These are phyloP conservation scores for Hypercompe scribonia DNA, from an alignment of 2,888 invertebrate genomes.

Conservation along the genomic window DNA sequence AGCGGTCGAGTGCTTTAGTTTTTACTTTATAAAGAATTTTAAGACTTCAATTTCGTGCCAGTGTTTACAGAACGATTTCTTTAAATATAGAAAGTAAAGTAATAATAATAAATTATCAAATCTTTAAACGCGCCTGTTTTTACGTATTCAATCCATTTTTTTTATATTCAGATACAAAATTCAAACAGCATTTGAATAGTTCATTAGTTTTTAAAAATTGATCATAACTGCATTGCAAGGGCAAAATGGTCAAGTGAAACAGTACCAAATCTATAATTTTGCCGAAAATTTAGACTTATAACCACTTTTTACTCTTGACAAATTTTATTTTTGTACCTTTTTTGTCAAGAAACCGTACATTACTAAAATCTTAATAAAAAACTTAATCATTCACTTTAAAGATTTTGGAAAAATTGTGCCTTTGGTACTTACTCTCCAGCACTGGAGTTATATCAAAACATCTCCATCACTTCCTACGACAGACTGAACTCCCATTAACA, in stretches of 20 bases:
- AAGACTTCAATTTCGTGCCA: constrained; percentile 5
- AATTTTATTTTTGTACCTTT: no score
- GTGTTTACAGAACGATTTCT: constrained; percentile 6
- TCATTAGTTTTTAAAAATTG: neutral
- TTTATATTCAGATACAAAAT: neutral
- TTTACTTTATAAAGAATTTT: constrained; percentile 20
- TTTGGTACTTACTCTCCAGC: no score
- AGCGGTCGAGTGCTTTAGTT: constrained; percentile 11
- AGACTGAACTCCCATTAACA: no score
- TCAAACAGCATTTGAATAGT: neutral
- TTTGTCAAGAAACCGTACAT: no score
- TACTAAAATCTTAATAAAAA: no score
- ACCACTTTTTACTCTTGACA: no score
- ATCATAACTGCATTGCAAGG: neutral
- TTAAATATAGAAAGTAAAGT: neutral
- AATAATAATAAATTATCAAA: neutral
- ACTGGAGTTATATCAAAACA: no score
- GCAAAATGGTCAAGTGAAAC: neutral
- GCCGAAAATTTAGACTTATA: neutral
- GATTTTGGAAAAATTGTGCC: no score
- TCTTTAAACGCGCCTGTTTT: neutral
- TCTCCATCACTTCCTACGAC: no score
- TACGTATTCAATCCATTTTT: neutral
- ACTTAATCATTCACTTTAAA: no score
- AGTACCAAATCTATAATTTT: neutral